These are phyloP conservation scores for Heterodera filipjevi DNA, from an alignment of 2,888 invertebrate species.

Conservation along the genomic window DNA sequence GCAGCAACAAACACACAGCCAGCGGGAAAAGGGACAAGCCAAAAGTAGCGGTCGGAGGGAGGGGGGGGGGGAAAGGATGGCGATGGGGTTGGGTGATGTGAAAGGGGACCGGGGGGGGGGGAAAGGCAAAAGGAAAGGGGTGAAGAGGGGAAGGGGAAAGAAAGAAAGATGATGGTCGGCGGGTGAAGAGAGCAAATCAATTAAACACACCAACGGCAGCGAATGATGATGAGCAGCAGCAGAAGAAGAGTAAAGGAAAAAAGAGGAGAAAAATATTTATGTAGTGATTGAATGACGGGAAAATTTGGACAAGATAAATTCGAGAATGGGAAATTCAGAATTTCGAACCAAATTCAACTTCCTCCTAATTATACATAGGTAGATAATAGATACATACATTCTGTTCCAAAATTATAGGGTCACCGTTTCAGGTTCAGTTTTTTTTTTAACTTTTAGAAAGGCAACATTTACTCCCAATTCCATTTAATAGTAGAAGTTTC, in stretches of 20 bases:
- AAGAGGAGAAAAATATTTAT: not conserved
- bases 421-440: too few relatives aligned
- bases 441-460: too few relatives aligned
- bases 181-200: slow-evolving; percentile 4
- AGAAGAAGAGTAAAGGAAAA: not conserved
- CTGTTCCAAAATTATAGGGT: too few relatives aligned
- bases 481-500: too few relatives aligned
- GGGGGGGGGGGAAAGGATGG: not conserved
- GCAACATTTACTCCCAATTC: too few relatives aligned
- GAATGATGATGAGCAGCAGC: not conserved
- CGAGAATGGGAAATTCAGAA: too few relatives aligned
- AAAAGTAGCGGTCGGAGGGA: not conserved
- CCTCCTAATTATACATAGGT: too few relatives aligned
- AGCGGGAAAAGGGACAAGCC: not conserved
- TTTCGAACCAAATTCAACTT: too few relatives aligned
- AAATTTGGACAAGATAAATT: not conserved
- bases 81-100: not conserved
- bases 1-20: not conserved
- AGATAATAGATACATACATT: too few relatives aligned
- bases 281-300: not conserved
- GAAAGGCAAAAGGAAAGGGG: not conserved
- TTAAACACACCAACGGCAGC: not conserved
- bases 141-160: not conserved
- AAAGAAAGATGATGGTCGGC: not conserved
- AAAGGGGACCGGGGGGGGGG: not conserved